Evolutionary conservation across 2,113 vertebrate species (phyloP).

Genomic region (Morone saxatilis): DNA sequence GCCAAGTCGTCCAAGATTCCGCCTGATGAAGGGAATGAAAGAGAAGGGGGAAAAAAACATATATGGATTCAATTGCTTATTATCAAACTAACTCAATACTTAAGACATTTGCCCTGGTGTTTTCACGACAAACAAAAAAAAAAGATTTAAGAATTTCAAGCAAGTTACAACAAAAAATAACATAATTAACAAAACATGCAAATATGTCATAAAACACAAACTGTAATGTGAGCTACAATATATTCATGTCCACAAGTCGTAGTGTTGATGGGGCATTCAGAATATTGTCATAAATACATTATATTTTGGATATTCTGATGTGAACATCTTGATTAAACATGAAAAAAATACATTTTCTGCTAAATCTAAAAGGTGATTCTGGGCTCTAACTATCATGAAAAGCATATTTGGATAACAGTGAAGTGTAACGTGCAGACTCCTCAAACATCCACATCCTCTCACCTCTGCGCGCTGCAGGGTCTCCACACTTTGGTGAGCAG

Average conservation of each 20-base stretch:
- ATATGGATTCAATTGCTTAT: not conserved
- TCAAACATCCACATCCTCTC: conserved; percentile 1
- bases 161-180: not conserved
- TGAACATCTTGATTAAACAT: not conserved
- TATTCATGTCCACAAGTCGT: too few species aligned
- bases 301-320: not conserved
- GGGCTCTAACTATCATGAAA: not conserved
- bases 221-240: too few species aligned
- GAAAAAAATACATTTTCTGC: not conserved
- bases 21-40: not conserved
- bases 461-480: conserved; percentile 60
- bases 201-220: not conserved
- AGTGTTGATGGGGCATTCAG: not conserved
- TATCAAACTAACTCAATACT: not conserved
- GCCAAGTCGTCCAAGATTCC: not conserved
- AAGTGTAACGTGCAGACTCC: not conserved
- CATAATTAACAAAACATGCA: not conserved
- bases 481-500: conserved; percentile 77
- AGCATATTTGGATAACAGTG: not conserved
- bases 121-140: not conserved
- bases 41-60: not conserved
- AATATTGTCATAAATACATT: not conserved
- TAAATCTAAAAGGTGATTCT: not conserved
- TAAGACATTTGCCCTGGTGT: not conserved
- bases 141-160: not conserved